Percentiles rank a stretch among this genome's conserved stretches.
Evolutionary conservation across 2,888 invertebrate genomes (phyloP).

Genomic region (Steinernema hermaphroditum): DNA sequence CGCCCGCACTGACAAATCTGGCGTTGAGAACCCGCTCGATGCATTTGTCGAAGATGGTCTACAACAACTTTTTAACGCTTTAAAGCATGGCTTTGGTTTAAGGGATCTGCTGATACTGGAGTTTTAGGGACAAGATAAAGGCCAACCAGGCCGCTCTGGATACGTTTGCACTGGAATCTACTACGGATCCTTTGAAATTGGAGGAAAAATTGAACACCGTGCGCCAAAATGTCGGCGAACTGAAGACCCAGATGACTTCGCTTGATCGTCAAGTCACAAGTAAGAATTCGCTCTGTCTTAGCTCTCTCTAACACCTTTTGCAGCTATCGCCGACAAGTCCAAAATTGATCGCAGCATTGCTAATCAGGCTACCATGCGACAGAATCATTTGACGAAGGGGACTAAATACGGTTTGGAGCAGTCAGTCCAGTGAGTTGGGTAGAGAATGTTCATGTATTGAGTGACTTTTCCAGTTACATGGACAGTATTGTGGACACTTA

Average conservation of each 20-base stretch:
- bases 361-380: slow-evolving; percentile 11
- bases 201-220: slow-evolving; percentile 1
- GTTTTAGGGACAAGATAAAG: slow-evolving; percentile 1
- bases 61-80: neutral
- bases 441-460: neutral
- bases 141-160: slow-evolving; percentile 3
- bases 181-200: slow-evolving; percentile 6
- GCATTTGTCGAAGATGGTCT: slow-evolving; percentile 1
- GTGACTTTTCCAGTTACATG: slow-evolving; percentile 1
- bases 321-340: slow-evolving; percentile 15
- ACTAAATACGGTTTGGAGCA: slow-evolving; percentile 17
- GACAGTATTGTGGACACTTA: slow-evolving; percentile 7
- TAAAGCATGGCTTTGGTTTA: neutral
- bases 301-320: neutral
- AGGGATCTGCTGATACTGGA: no score
- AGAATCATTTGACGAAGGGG: neutral
- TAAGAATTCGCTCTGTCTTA: neutral
- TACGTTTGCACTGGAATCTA: neutral
- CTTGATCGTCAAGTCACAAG: slow-evolving; percentile 11
- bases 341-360: slow-evolving; percentile 16
- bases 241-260: neutral
- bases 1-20: neutral
- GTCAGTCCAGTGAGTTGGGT: neutral
- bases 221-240: neutral
- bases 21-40: slow-evolving; percentile 11